Base-by-base conservation (phyloP, 2,888 invertebrate genomes). In the Abrostola triplasia region DNA sequence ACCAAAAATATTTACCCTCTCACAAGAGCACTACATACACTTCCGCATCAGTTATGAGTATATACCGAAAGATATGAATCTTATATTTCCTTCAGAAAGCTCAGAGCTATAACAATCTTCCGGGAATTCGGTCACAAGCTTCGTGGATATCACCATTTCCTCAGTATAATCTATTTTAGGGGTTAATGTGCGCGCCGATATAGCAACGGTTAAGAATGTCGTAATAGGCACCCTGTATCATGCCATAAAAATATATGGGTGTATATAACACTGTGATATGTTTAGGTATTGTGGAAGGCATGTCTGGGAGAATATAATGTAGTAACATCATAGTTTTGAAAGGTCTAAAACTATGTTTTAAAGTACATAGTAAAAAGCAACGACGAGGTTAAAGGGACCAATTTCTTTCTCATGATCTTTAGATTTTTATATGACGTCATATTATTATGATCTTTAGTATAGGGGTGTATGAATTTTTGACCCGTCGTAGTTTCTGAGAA, bases 131-230 rank as follows among this genome's bases (percentile, higher is more conserved):
- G 73, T 80, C 76, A 66, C 76, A 67, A 74, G 50, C 74, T 76
- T 70, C 77, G 71, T 76, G 74, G 70, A 74, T 74, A 72, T 79
- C 79, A 70, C 77, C 82, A 81, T 84, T 84, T 82, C 80, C 81
- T 84, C 71, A 72, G 67, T 74, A 77, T 81, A 82, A 85, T 84
- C 83, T 83, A 76, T 83, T 83, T 82, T 73, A 81, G 77, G 75
- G 81, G 83, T 84, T 85, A 84, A 84, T 82, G 82, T 73, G 69
- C 67, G 56, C 69, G 62, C 74, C 79, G 69, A 73, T 79, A 80
- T 81, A 78, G 50, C 76, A 69, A 70, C 72, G 74, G 71, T 77
- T 80, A 74, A 64, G 63, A 77, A 70, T 62, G 59, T 65, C 58
- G 54, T 71, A 70, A 70, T 78, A 76, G 73, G 73, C 64, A 69